phyloP scores from a whole-genome alignment of 2,113 vertebrate genomes.

The Pollachius pollachius region DNA sequence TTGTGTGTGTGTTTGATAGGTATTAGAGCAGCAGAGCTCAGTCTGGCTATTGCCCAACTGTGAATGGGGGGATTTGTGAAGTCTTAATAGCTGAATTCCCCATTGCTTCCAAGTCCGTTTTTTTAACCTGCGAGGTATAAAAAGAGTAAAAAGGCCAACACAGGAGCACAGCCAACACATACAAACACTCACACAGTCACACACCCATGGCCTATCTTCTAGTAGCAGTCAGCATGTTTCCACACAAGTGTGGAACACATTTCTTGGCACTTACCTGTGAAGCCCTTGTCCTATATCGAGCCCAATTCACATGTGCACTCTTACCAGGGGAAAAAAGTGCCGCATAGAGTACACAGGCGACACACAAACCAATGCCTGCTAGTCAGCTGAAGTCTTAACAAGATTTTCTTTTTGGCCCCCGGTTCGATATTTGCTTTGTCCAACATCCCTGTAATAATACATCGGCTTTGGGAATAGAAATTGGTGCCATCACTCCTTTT shows the following conservation, averaged over 20 bases:
- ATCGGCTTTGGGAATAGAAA: constrained; percentile 68
- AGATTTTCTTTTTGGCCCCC: constrained; percentile 48
- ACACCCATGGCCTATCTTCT: constrained; percentile 19
- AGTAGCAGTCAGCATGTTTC: constrained; percentile 58
- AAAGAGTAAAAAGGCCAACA: constrained; percentile 54
- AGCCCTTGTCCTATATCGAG: constrained; percentile 35
- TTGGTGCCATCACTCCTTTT: constrained; percentile 66
- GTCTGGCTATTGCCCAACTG: constrained; percentile 36
- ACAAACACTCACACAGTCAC: constrained; percentile 18
- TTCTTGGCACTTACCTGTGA: constrained; percentile 50
- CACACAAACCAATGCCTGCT: not conserved
- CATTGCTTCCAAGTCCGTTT: constrained; percentile 24
- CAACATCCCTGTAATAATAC: constrained; percentile 63
- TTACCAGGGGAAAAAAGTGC: not conserved
- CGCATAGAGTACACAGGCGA: constrained; percentile 16
- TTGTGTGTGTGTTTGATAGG: constrained; percentile 10
- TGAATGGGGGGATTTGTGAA: constrained; percentile 54
- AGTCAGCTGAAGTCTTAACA: constrained; percentile 34
- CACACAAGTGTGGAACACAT: constrained; percentile 48
- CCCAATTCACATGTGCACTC: not conserved
- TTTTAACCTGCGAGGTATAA: constrained; percentile 51
- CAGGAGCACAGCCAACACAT: constrained; percentile 17
- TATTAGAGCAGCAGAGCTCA: constrained; percentile 7
- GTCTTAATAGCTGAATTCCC: constrained; percentile 58
- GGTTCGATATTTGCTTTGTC: constrained; percentile 67